phyloP scores from a whole-genome alignment of 2,888 invertebrate species.

The Hemistola chrysoprasaria region DNA sequence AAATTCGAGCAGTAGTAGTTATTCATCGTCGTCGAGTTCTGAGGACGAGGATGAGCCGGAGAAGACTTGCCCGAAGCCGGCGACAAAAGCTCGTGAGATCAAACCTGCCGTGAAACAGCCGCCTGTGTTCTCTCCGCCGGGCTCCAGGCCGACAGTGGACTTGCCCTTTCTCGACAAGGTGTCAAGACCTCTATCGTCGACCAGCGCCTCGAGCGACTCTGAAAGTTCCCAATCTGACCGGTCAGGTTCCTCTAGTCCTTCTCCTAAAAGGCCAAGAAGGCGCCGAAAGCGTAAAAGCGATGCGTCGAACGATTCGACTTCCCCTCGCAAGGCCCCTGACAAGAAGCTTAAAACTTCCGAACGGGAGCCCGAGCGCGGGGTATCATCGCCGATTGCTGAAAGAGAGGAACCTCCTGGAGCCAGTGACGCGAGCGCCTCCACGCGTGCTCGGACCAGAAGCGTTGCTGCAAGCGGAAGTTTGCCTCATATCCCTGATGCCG shows the following conservation, averaged over 20 bases:
- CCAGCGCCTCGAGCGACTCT: constrained; percentile 84
- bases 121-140: constrained; percentile 72
- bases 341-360: constrained; percentile 93
- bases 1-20: constrained; percentile 78
- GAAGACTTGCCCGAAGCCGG: constrained; percentile 45
- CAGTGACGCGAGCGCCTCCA: constrained; percentile 69
- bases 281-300: constrained; percentile 63
- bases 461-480: constrained; percentile 86
- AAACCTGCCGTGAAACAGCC: constrained; percentile 59
- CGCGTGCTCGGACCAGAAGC: constrained; percentile 86
- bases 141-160: constrained; percentile 82
- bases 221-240: constrained; percentile 72
- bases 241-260: constrained; percentile 65
- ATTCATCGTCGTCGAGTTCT: constrained; percentile 83
- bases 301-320: constrained; percentile 52
- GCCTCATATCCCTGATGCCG: constrained; percentile 82
- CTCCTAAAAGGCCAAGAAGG: constrained; percentile 68
- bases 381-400: constrained; percentile 87
- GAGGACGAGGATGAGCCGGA: constrained; percentile 72
- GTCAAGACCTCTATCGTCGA: constrained; percentile 85
- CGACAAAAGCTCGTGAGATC: constrained; percentile 69
- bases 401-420: constrained; percentile 87
- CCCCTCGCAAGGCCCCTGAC: constrained; percentile 86
- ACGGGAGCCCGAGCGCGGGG: constrained; percentile 87
- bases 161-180: constrained; percentile 92